Conservation (phyloP, 2,888 invertebrate genomes). For the Spilosoma lubricipeda region DNA sequence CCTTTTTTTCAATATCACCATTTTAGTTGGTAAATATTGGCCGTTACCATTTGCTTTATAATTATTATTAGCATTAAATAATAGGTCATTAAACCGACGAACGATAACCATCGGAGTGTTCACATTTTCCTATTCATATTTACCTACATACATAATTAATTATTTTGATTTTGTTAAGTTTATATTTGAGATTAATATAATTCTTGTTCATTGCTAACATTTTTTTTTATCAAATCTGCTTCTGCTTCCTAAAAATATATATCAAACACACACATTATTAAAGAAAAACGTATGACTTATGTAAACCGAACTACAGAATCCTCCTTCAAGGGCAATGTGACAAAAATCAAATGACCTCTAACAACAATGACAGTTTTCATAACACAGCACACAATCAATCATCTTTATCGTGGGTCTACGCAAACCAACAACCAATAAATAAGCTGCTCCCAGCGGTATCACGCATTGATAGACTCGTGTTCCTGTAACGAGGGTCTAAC, state of each 20-base stretch:
- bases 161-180: no score
- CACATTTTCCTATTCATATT: no score
- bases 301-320: not conserved
- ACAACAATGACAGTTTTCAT: conserved; percentile 3
- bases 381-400: conserved; percentile 20
- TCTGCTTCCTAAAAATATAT: no score
- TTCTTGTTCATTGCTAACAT: no score
- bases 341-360: not conserved
- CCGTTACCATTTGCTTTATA: no score
- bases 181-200: no score
- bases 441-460: conserved; percentile 35
- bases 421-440: conserved; percentile 18
- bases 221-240: no score
- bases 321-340: not conserved
- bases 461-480: conserved; percentile 32
- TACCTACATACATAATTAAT: no score
- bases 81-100: not conserved
- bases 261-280: not conserved
- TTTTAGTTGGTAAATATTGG: no score
- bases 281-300: not conserved
- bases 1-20: no score
- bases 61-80: not conserved
- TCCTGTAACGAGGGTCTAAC: conserved; percentile 32
- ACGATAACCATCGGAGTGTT: no score
- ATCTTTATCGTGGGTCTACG: conserved; percentile 32